Conservation (phyloP, 1,140 invertebrate genomes). For the Bombus picipes region DNA sequence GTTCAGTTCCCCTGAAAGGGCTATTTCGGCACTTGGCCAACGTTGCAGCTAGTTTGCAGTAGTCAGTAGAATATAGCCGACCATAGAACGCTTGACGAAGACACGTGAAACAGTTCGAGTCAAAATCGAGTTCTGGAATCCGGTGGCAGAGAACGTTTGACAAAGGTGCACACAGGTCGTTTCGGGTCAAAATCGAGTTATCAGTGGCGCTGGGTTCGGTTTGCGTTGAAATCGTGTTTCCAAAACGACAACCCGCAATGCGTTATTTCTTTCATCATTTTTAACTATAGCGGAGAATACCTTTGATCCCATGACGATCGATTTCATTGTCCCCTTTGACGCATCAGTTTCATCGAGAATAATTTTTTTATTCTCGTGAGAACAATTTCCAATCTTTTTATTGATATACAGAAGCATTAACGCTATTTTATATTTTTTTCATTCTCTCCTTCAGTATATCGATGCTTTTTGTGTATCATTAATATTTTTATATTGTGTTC, state of each 20-base stretch:
- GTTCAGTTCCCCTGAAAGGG: neutral
- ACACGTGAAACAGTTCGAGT: neutral
- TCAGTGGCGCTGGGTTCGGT: neutral
- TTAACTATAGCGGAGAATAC: neutral
- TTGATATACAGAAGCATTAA: neutral
- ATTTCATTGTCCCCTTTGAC: constrained; percentile 4
- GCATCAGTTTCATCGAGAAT: neutral
- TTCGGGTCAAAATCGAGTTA: constrained; percentile 9
- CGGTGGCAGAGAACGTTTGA: constrained; percentile 9
- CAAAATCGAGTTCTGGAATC: constrained; percentile 10
- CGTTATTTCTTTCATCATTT: neutral
- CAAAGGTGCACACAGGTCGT: constrained; percentile 11
- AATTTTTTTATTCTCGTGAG: neutral
- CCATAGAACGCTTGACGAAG: constrained; percentile 3
- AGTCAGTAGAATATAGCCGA: neutral
- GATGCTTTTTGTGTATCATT: too few species aligned
- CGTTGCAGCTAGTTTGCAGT: neutral
- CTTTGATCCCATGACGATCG: neutral
- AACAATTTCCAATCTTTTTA: neutral
- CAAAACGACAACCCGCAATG: neutral
- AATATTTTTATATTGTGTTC: too few species aligned
- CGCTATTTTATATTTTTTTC: too few species aligned
- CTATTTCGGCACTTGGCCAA: neutral
- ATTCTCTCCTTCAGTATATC: too few species aligned
- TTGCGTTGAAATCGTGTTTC: neutral